phyloP scores from a whole-genome alignment of 1,140 invertebrate species.

The Stegodyphus mimosarum region DNA sequence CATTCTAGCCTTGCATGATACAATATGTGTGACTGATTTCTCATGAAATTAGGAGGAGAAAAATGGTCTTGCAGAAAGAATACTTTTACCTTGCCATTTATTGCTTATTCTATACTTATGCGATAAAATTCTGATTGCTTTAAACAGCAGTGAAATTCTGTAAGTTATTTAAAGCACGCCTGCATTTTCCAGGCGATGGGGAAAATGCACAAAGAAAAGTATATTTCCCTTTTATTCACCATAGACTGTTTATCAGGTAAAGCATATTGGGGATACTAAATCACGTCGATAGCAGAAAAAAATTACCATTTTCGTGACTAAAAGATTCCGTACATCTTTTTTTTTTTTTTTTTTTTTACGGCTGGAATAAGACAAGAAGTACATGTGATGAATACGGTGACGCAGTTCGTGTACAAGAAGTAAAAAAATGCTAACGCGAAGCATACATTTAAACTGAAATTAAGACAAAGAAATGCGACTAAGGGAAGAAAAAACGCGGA shows the following conservation, averaged over 20 bases:
- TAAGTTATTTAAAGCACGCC: neutral
- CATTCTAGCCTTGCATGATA: too few species aligned
- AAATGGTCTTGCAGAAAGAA: too few species aligned
- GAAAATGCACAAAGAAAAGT: neutral
- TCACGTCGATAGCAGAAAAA: constrained; percentile 11
- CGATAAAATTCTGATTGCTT: neutral
- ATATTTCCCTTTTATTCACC: constrained; percentile 6
- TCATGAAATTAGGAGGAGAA: too few species aligned
- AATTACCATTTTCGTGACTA: constrained; percentile 17
- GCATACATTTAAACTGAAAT: constrained; percentile 44
- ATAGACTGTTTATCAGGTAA: neutral
- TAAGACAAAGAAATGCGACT: constrained; percentile 39
- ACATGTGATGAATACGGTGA: neutral
- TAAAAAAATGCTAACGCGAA: constrained; percentile 15
- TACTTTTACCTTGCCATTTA: too few species aligned
- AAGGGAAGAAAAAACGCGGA: constrained; percentile 12
- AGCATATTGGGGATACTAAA: constrained; percentile 4
- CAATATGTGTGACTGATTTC: too few species aligned
- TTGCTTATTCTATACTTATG: too few species aligned
- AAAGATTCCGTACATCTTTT: neutral
- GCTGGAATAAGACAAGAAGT: too few species aligned
- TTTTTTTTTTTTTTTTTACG: too few species aligned
- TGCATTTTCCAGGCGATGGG: neutral
- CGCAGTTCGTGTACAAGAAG: constrained; percentile 7
- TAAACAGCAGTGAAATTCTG: neutral